phyloP scores from a whole-genome alignment of 2,888 invertebrate species.

The Catocala fraxini region DNA sequence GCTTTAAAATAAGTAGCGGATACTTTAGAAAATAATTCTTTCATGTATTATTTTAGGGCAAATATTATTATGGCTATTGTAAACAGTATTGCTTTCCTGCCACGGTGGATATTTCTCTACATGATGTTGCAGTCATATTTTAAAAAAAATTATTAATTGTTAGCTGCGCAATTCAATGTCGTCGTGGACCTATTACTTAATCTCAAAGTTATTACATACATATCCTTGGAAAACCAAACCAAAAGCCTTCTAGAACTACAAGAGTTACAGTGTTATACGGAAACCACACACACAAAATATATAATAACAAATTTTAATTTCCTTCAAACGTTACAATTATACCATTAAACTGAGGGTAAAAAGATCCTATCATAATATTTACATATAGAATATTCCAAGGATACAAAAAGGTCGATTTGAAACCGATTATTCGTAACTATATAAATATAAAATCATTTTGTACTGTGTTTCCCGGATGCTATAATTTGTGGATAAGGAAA shows the following conservation, averaged over 20 bases:
- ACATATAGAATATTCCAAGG: slow-evolving; percentile 23
- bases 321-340: slow-evolving; percentile 7
- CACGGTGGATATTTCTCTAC: too few species aligned
- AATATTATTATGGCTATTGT: too few species aligned
- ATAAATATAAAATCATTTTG: slow-evolving; percentile 10
- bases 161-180: too few species aligned
- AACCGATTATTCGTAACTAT: slow-evolving; percentile 28
- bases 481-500: slow-evolving; percentile 36
- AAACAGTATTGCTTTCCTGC: too few species aligned
- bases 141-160: too few species aligned
- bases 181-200: too few species aligned
- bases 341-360: slow-evolving; percentile 1
- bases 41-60: too few species aligned
- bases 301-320: slow-evolving; percentile 4
- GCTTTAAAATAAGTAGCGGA: too few species aligned
- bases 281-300: slow-evolving; percentile 6
- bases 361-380: slow-evolving; percentile 38
- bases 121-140: too few species aligned
- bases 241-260: neutral
- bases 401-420: slow-evolving; percentile 24
- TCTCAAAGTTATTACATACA: neutral
- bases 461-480: slow-evolving; percentile 34
- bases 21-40: too few species aligned
- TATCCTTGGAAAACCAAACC: neutral
- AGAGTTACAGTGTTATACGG: neutral